Percentiles rank a stretch among this genome's conserved stretches.
These are phyloP conservation scores for Anastatus disparis DNA, from an alignment of 1,140 invertebrate species.

Conservation along the genomic window DNA sequence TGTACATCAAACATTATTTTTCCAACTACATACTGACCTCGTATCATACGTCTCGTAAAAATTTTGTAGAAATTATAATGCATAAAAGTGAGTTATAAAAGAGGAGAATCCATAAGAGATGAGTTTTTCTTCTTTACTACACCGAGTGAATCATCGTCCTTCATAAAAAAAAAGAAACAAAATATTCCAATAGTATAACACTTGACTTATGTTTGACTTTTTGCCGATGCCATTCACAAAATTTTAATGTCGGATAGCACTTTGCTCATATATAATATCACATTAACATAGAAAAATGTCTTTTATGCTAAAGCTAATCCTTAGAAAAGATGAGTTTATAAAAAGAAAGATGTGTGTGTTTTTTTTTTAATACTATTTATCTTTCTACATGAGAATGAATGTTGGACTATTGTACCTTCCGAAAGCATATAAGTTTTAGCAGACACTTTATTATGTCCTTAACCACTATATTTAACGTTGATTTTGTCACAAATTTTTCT, in stretches of 20 bases:
- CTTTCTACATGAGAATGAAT: not conserved
- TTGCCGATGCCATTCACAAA: constrained; percentile 16
- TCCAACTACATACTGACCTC: too few relatives aligned
- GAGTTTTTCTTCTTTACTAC: constrained; percentile 7
- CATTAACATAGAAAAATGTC: constrained; percentile 37
- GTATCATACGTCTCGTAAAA: too few relatives aligned
- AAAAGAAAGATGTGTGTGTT: not conserved
- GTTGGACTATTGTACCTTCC: not conserved
- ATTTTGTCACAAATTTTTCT: constrained; percentile 3
- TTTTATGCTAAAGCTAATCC: constrained; percentile 24
- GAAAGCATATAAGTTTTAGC: not conserved
- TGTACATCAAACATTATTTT: too few relatives aligned
- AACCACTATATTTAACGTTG: not conserved
- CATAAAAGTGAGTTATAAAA: not conserved
- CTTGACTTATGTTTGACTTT: too few relatives aligned
- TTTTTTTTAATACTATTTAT: too few relatives aligned
- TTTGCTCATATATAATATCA: too few relatives aligned
- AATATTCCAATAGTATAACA: too few relatives aligned
- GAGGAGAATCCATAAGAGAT: not conserved
- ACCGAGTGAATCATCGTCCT: not conserved
- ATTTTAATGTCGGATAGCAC: constrained; percentile 2
- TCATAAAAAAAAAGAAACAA: too few relatives aligned
- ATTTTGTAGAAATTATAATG: too few relatives aligned
- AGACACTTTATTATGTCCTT: not conserved
- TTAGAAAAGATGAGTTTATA: not conserved